phyloP scores from a whole-genome alignment of 1,140 invertebrate genomes.

The Diorhabda sublineata region DNA sequence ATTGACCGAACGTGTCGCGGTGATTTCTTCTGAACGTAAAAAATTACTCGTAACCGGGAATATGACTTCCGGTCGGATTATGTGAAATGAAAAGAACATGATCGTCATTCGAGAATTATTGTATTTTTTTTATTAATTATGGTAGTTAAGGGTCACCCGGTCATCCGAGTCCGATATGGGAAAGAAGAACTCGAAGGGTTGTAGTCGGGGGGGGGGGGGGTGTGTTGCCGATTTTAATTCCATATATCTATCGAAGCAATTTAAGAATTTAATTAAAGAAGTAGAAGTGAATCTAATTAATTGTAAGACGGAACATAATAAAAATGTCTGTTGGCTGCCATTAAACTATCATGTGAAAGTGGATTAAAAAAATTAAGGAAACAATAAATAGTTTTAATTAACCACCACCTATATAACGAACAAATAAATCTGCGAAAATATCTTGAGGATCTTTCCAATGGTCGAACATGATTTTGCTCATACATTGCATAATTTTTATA shows the following conservation, averaged over 20 bases:
- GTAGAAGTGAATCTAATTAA: not conserved
- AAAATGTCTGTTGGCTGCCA: not conserved
- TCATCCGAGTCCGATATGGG: slow-evolving; percentile 27
- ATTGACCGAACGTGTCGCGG: not conserved
- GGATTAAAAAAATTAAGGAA: not conserved
- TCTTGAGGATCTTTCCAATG: not conserved
- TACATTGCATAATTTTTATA: no score
- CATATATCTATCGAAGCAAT: not conserved
- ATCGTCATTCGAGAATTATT: slow-evolving; percentile 25
- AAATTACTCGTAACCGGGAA: not conserved
- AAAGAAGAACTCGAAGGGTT: slow-evolving; percentile 8
- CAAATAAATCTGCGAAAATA: slow-evolving; percentile 1
- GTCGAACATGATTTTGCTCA: not conserved
- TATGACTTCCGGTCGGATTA: slow-evolving; percentile 1
- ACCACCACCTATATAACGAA: not conserved
- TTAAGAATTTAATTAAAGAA: not conserved
- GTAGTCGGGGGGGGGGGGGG: no score
- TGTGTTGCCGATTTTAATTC: not conserved
- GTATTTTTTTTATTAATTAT: slow-evolving; percentile 31
- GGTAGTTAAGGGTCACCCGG: slow-evolving; percentile 29
- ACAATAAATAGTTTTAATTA: not conserved
- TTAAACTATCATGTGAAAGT: not conserved
- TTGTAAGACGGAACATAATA: not conserved
- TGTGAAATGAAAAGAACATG: slow-evolving; percentile 4
- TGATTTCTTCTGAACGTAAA: slow-evolving; percentile 3